These are phyloP conservation scores for Carassius gibelio DNA, from an alignment of 2,113 vertebrate species.

Conservation along the genomic window DNA sequence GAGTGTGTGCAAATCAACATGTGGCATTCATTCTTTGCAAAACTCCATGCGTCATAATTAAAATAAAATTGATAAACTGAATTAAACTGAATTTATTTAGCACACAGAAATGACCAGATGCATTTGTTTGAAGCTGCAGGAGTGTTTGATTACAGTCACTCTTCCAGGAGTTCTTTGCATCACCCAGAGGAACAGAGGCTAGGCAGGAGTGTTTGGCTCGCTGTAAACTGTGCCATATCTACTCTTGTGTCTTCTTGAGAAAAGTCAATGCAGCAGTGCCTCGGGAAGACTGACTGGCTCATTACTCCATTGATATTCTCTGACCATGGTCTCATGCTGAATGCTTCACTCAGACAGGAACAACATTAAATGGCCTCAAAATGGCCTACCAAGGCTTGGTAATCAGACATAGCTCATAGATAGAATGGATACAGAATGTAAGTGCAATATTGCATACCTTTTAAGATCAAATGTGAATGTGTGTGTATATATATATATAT, in stretches of 20 bases:
- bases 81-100: constrained; percentile 28
- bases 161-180: neutral
- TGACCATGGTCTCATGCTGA: constrained; percentile 70
- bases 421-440: neutral
- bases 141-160: constrained; percentile 31
- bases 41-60: constrained; percentile 23
- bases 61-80: constrained; percentile 5
- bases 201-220: constrained; percentile 72
- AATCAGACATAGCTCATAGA: constrained; percentile 15
- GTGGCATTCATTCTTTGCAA: neutral
- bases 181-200: constrained; percentile 50
- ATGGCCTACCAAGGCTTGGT: constrained; percentile 13
- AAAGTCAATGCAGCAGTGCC: constrained; percentile 74
- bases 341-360: constrained; percentile 63
- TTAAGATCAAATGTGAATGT: too few relatives aligned
- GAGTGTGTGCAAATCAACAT: neutral
- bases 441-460: neutral
- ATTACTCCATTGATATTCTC: constrained; percentile 78
- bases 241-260: constrained; percentile 66
- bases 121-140: constrained; percentile 21
- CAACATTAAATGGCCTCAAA: constrained; percentile 32
- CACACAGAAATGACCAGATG: constrained; percentile 32
- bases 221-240: constrained; percentile 70
- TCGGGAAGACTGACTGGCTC: constrained; percentile 75
- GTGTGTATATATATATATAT: too few relatives aligned